Conservation (phyloP, 2,113 vertebrate species). For the Junco hyemalis region DNA sequence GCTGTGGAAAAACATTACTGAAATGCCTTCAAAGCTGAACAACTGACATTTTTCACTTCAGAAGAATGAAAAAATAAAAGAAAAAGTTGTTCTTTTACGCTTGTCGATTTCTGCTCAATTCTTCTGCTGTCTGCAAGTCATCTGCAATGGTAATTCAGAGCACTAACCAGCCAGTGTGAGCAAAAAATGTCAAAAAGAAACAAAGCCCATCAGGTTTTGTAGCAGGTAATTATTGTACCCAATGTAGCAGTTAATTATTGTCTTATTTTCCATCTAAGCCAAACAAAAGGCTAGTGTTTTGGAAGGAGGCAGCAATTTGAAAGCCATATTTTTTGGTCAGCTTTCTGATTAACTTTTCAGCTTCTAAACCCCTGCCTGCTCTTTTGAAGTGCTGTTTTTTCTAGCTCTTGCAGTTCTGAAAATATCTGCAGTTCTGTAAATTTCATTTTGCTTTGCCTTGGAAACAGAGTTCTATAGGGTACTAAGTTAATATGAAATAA, state of each 20-base stretch:
- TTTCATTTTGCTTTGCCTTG: slow-evolving; percentile 21
- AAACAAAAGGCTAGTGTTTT: background rate
- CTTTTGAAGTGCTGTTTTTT: background rate
- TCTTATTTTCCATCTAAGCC: background rate
- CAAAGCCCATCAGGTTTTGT: background rate
- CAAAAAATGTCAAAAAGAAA: background rate
- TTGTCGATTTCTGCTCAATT: background rate
- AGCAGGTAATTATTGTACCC: background rate
- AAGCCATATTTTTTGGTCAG: background rate
- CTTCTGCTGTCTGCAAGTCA: background rate
- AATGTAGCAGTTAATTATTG: background rate
- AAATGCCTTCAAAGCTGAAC: background rate
- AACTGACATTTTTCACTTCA: background rate
- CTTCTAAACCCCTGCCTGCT: background rate
- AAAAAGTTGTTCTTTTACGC: background rate
- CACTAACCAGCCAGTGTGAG: background rate
- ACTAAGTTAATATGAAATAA: slow-evolving; percentile 32
- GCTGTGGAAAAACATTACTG: background rate
- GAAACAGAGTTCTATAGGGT: background rate
- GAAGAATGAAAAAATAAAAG: rapidly evolving
- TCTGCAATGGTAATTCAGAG: background rate
- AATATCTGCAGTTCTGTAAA: background rate
- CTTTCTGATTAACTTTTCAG: background rate
- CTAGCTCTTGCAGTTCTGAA: background rate
- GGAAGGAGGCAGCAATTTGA: background rate